Conservation (phyloP, 2,113 vertebrate species). For the Psilopsiagon aurifrons region DNA sequence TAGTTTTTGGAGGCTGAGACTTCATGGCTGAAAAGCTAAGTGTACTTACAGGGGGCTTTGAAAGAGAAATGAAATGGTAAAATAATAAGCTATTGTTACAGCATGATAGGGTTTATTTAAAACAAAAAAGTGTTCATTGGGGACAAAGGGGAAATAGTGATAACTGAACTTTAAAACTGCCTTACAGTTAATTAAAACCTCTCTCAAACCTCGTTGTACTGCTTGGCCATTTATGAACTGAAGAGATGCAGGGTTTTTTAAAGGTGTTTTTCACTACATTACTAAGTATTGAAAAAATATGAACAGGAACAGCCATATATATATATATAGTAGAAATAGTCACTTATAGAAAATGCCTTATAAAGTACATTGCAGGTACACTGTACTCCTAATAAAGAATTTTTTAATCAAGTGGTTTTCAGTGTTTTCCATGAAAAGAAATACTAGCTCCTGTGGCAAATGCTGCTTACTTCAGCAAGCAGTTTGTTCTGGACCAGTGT, state of each 20-base stretch:
- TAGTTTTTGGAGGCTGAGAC: background rate
- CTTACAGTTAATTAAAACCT: constrained; percentile 41
- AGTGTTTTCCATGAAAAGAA: background rate
- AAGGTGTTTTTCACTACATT: constrained; percentile 62
- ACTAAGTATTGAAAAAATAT: constrained; percentile 52
- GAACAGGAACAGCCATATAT: constrained; percentile 43
- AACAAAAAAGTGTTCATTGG: background rate
- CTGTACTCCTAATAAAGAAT: constrained; percentile 74
- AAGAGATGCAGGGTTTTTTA: constrained; percentile 75
- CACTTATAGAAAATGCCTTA: constrained; percentile 64
- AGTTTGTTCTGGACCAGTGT: background rate
- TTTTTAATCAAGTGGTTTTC: constrained; percentile 62
- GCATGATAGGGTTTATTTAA: background rate
- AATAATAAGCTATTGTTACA: background rate
- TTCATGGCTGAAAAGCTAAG: background rate
- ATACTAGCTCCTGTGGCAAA: background rate
- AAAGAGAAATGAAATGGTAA: background rate
- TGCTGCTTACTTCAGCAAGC: background rate
- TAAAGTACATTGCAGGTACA: constrained; percentile 77
- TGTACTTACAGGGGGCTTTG: fast-evolving
- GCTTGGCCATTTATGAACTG: constrained; percentile 75
- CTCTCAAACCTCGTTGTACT: constrained; percentile 67
- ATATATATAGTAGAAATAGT: constrained; percentile 33
- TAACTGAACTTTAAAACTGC: constrained; percentile 14
- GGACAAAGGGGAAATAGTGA: background rate